phyloP scores from a whole-genome alignment of 2,888 invertebrate genomes.

The Synanthedon andrenaeformis region DNA sequence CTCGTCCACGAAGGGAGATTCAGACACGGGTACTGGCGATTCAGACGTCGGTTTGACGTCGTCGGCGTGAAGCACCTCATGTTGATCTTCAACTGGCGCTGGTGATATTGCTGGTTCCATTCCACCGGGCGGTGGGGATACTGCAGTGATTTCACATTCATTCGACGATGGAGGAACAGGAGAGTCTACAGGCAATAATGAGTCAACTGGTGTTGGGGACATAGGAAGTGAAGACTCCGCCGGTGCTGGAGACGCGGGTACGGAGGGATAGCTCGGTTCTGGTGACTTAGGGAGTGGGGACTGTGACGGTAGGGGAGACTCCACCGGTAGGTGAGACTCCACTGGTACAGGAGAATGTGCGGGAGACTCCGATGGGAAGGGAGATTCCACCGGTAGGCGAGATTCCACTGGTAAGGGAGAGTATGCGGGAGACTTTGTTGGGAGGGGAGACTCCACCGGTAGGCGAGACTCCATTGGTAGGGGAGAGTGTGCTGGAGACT shows the following conservation, averaged over 20 bases:
- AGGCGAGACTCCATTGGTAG: constrained; percentile 6
- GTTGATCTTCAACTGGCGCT: constrained; percentile 1
- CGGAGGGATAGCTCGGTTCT: constrained; percentile 7
- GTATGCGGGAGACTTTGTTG: constrained; percentile 11
- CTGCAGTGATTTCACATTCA: neutral
- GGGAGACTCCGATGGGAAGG: constrained; percentile 18
- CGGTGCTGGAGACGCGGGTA: constrained; percentile 8
- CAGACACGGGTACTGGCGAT: neutral
- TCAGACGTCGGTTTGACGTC: neutral
- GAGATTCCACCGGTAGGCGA: constrained; percentile 16
- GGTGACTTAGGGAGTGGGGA: constrained; percentile 1
- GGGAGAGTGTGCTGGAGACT: constrained; percentile 4
- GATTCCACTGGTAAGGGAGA: constrained; percentile 13
- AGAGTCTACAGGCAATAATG: constrained; percentile 2
- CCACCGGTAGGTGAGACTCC: constrained; percentile 14
- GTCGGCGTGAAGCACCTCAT: neutral
- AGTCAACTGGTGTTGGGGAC: constrained; percentile 3
- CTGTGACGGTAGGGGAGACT: constrained; percentile 7
- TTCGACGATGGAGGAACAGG: neutral
- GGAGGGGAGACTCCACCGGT: constrained; percentile 11
- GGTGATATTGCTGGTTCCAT: constrained; percentile 9
- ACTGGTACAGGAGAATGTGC: constrained; percentile 24
- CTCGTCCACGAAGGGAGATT: constrained; percentile 8
- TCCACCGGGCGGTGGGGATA: neutral
- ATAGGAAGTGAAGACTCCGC: constrained; percentile 7